Evolutionary conservation across 2,888 invertebrate species (phyloP), one percentile per base, ranked within the genome.

Genomic region (Drosophila neoperkinsi): DNA sequence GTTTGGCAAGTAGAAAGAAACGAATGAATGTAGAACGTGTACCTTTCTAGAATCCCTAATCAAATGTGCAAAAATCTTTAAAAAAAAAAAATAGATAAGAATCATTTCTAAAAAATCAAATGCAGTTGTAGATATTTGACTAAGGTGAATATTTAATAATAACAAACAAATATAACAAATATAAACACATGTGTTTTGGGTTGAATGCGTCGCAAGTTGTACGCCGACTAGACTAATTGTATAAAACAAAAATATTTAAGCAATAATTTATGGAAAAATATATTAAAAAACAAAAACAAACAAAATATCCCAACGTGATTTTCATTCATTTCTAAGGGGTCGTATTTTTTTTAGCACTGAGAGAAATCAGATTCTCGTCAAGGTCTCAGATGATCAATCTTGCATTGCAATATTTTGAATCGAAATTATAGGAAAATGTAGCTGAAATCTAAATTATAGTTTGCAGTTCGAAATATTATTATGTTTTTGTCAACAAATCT

Each of bases 211-310:
- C 63, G 64, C 62, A 46, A 50, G 31, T 71, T 79, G 25, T 65
- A 43, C 52, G 76, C 79, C 74, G 30, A 51, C 51, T 85, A 85
- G 88, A 76, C 82, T 85, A 85, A 85, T 85, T 85, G 84, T 85
- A 82, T 80, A 85, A 86, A 88, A 68, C 71, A 68, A 72, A 81
- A 71, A 66, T 86, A 88, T 74, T 78, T 85, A 85, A 88, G 88
- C 64, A 84, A 84, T 86, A 82, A 85, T 81, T 85, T 85, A 85
- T 88, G 77, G 58, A 79, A 88, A 86, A 67, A 81, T 73, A 81
- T 70, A 73, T 77, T 55, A 58, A 62, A 74, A 74, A 72, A 63
- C n/a, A 63, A 58, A 61, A 71, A 63, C 18, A 58, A 61, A 61
- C n/a, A 53, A 56, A 1, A 25, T n/a, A 30, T 50, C 28, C 10